Evolutionary conservation across 2,113 vertebrate genomes (phyloP), one percentile per base, ranked within the genome.

Genomic region (Onychostoma macrolepis): DNA sequence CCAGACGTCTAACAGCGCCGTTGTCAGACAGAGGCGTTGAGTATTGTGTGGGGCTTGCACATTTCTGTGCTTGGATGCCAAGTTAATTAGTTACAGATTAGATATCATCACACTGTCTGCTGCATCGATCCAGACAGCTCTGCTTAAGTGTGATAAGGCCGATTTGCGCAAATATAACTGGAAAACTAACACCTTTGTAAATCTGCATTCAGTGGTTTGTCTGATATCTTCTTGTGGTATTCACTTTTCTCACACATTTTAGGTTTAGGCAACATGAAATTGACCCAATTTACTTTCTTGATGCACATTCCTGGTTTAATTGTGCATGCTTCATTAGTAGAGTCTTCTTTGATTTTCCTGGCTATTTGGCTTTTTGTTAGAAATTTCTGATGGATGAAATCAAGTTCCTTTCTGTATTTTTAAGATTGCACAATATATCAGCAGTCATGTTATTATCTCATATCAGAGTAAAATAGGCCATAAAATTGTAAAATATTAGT

Each of bases 21-120:
- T 9, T 63, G 74, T 84, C 36, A 45, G 69, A 58, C 82, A 56
- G 58, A 41, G 56, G 12, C 71, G 43, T 65, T 12, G n/a, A 24
- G 28, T 75, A 30, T 26, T 76, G 67, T 24, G 78, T 61, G 26
- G 80, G 43, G 45, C 76, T 86, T 58, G 48, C 77, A 85, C 58
- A 87, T 58, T 24, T 19, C 50, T 45, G 36, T 38, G 76, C 56
- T 87, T 69, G 56, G 45, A 45, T 85, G 79, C 84, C 83, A 84
- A 77, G 65, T 87, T 89, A 90, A 90, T 89, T 87, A 81, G 84
- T 45, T 2, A 53, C 28, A 87, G 83, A 91, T 91, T 90, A 89
- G 83, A 82, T 74, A 61, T 80, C 71, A 86, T 90, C 71, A 78
- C 43, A 80, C 17, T 89, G 81, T 78, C 63, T 83, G 13, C n/a